A percentile compares a stretch with the other conserved stretches of the same genome.
These are phyloP conservation scores for Hemaris fuciformis DNA, from an alignment of 2,888 invertebrate genomes.

Conservation along the genomic window DNA sequence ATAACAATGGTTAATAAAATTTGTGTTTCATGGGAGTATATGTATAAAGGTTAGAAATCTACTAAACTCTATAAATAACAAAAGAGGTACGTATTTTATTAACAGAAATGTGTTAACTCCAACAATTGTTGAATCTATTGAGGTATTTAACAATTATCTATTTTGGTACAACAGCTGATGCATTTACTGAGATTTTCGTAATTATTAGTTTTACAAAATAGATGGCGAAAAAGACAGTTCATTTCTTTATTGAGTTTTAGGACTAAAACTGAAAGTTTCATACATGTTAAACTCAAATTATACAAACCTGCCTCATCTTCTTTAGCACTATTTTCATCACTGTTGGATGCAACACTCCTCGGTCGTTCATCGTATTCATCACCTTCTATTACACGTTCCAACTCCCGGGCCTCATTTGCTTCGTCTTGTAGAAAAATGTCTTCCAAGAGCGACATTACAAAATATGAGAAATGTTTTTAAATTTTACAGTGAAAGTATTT, in stretches of 20 bases:
- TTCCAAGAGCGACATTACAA: conserved; percentile 66
- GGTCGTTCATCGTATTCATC: conserved; percentile 73
- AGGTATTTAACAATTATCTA: too few species aligned
- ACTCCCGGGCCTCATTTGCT: conserved; percentile 64
- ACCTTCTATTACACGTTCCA: conserved; percentile 74
- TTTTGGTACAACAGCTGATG: too few species aligned
- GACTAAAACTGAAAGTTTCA: background rate
- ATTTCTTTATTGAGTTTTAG: background rate
- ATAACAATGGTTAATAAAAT: too few species aligned
- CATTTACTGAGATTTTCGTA: too few species aligned
- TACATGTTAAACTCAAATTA: background rate
- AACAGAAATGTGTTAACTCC: too few species aligned
- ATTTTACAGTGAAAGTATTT: conserved; percentile 19
- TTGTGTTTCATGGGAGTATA: too few species aligned
- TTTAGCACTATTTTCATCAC: conserved; percentile 64
- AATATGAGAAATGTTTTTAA: conserved; percentile 2
- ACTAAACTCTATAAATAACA: too few species aligned
- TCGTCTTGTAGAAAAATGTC: conserved; percentile 72
- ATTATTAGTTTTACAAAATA: too few species aligned
- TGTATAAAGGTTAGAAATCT: too few species aligned
- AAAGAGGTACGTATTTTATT: too few species aligned
- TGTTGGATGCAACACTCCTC: conserved; percentile 54
- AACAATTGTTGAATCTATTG: too few species aligned
- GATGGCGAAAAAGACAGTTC: too few species aligned
- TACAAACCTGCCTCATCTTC: conserved; percentile 69